Evolutionary conservation across 1,140 invertebrate genomes (phyloP).

Genomic region (Scaptomyza graminum): DNA sequence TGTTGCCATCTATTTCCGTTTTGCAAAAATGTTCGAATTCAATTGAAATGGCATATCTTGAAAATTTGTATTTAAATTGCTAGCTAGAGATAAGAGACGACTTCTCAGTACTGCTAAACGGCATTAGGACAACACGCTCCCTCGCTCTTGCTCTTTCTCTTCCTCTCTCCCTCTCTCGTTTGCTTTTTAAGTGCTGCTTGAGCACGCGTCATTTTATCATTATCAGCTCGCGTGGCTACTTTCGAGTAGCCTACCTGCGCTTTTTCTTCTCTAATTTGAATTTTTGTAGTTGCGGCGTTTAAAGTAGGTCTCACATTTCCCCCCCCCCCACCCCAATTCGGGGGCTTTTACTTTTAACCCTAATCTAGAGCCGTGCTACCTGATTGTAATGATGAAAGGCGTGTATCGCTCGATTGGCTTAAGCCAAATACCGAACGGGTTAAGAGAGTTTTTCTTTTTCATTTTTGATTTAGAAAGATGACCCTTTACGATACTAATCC

Average conservation of each 20-base stretch:
- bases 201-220: constrained; percentile 30
- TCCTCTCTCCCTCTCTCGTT: neutral
- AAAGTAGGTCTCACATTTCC: neutral
- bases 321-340: neutral
- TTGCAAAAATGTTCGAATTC: constrained; percentile 43
- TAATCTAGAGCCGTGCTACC: constrained; percentile 17
- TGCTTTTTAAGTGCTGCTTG: neutral
- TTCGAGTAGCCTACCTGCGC: constrained; percentile 38
- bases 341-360: constrained; percentile 38
- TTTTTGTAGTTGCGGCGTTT: constrained; percentile 6
- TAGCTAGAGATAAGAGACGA: constrained; percentile 49
- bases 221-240: constrained; percentile 19
- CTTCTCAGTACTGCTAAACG: constrained; percentile 13
- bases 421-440: constrained; percentile 24
- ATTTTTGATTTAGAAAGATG: neutral
- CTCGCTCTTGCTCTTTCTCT: neutral
- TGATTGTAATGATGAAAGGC: constrained; percentile 19
- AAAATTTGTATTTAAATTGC: constrained; percentile 29
- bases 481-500: neutral
- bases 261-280: constrained; percentile 28
- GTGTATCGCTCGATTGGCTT: constrained; percentile 18
- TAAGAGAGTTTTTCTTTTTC: neutral
- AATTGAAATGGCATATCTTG: constrained; percentile 47
- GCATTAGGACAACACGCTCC: neutral
- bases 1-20: constrained; percentile 42